These are phyloP conservation scores for Melanotaenia boesemani DNA, from an alignment of 2,797 vertebrate genomes.

Conservation along the genomic window DNA sequence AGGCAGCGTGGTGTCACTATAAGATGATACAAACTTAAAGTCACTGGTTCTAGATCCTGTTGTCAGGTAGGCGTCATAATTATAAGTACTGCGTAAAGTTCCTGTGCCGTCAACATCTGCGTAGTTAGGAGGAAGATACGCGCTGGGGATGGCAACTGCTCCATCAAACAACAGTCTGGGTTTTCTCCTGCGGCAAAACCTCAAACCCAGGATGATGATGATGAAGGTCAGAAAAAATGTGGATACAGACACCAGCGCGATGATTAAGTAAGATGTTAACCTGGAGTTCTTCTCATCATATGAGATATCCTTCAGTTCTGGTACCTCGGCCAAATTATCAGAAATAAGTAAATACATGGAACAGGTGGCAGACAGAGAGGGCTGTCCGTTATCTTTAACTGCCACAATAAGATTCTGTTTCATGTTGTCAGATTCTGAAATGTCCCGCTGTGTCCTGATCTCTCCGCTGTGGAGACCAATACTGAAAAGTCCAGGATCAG, in stretches of 20 bases:
- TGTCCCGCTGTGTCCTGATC: constrained; percentile 70
- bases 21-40: constrained; percentile 29
- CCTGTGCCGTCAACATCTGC: constrained; percentile 75
- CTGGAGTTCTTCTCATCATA: constrained; percentile 79
- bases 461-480: constrained; percentile 28
- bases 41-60: constrained; percentile 53
- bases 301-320: too few species aligned
- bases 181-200: too few species aligned
- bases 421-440: constrained; percentile 81
- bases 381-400: too few species aligned
- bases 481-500: too few species aligned
- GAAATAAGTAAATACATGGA: too few species aligned
- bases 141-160: too few species aligned
- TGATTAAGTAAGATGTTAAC: constrained; percentile 86
- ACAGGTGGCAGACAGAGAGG: too few species aligned
- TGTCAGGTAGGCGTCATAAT: too few species aligned
- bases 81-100: constrained; percentile 46
- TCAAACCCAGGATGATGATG: too few species aligned
- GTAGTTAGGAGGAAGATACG: constrained; percentile 51
- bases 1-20: constrained; percentile 38
- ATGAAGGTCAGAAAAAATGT: constrained; percentile 43
- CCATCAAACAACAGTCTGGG: too few species aligned
- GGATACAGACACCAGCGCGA: constrained; percentile 86
- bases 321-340: too few species aligned
- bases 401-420: constrained; percentile 36